phyloP scores from a whole-genome alignment of 1,140 invertebrate species.

The Asbolus verrucosus region DNA sequence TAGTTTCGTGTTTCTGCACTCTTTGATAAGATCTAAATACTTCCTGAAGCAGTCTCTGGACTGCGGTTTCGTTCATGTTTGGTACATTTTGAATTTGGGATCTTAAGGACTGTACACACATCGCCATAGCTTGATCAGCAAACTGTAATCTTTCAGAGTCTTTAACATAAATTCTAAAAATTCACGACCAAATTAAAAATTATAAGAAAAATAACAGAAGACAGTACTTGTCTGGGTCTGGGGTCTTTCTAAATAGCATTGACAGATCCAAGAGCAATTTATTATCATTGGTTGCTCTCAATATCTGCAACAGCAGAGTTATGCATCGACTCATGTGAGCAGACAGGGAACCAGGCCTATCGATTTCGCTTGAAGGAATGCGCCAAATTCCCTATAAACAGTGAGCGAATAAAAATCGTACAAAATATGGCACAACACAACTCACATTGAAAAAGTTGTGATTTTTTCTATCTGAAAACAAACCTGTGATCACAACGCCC shows the following conservation, averaged over 20 bases:
- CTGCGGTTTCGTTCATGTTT: slow-evolving; percentile 54
- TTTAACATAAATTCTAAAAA: slow-evolving; percentile 80
- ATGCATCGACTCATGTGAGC: slow-evolving; percentile 91
- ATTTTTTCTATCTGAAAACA: slow-evolving; percentile 87
- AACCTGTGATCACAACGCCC: slow-evolving; percentile 77
- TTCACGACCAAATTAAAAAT: slow-evolving; percentile 5
- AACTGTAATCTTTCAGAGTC: slow-evolving; percentile 83
- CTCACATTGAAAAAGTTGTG: slow-evolving; percentile 94
- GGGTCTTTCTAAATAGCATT: slow-evolving; percentile 80
- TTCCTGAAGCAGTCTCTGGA: slow-evolving; percentile 69
- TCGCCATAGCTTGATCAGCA: slow-evolving; percentile 78
- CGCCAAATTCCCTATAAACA: slow-evolving; percentile 85
- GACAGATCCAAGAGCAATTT: slow-evolving; percentile 84
- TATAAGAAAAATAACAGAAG: slow-evolving; percentile 43
- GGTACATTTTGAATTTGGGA: slow-evolving; percentile 62
- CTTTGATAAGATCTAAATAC: slow-evolving; percentile 73
- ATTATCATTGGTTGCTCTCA: slow-evolving; percentile 83
- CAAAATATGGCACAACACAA: slow-evolving; percentile 61
- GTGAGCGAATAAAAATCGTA: neutral
- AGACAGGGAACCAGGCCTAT: slow-evolving; percentile 90
- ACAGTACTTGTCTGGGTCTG: slow-evolving; percentile 83
- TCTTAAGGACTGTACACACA: slow-evolving; percentile 74
- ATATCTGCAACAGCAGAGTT: slow-evolving; percentile 82
- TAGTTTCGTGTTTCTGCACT: slow-evolving; percentile 71
- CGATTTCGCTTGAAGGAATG: slow-evolving; percentile 90